These are phyloP conservation scores for Seriola quinqueradiata DNA, from an alignment of 2,113 vertebrate species.

Conservation along the genomic window DNA sequence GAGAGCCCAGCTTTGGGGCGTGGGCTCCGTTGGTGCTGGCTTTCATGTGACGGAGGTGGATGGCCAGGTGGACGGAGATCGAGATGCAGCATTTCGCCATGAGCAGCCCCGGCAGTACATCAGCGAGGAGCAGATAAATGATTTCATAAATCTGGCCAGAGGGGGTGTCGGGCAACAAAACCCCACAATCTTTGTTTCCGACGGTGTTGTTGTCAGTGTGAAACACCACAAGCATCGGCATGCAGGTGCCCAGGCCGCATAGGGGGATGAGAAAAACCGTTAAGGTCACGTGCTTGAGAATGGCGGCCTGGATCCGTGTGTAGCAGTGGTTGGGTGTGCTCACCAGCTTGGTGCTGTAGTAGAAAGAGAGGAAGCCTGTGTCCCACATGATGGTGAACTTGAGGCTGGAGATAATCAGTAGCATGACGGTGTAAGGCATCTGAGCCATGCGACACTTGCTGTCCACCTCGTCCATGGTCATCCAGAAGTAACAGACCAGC, in stretches of 20 bases:
- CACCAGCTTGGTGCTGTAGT: slow-evolving; percentile 86
- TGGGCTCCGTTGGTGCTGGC: slow-evolving; percentile 79
- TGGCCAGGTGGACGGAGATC: slow-evolving; percentile 79
- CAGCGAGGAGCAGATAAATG: slow-evolving; percentile 72
- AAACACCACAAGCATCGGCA: slow-evolving; percentile 73
- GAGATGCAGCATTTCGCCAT: slow-evolving; percentile 85
- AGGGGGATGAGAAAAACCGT: slow-evolving; percentile 73
- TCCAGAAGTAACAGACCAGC: slow-evolving; percentile 79
- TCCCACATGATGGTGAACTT: slow-evolving; percentile 85
- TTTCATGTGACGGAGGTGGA: slow-evolving; percentile 83
- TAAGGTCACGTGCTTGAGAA: slow-evolving; percentile 76
- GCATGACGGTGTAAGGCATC: slow-evolving; percentile 54
- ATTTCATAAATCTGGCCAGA: slow-evolving; percentile 60
- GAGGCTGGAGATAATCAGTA: slow-evolving; percentile 71
- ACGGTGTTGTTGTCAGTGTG: slow-evolving; percentile 30
- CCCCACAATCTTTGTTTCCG: slow-evolving; percentile 54
- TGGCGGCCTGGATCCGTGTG: slow-evolving; percentile 73
- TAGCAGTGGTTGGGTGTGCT: slow-evolving; percentile 78
- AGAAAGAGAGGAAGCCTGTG: slow-evolving; percentile 83
- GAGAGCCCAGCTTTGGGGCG: slow-evolving; percentile 79
- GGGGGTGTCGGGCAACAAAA: slow-evolving; percentile 38
- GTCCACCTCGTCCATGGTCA: slow-evolving; percentile 80
- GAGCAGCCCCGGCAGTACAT: slow-evolving; percentile 80
- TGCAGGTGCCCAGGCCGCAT: slow-evolving; percentile 66
- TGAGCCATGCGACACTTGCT: slow-evolving; percentile 43